A percentile compares a stretch with the other conserved stretches of the same genome.
These are phyloP conservation scores for Eledone cirrhosa DNA, from an alignment of 2,888 invertebrate genomes.

Conservation along the genomic window DNA sequence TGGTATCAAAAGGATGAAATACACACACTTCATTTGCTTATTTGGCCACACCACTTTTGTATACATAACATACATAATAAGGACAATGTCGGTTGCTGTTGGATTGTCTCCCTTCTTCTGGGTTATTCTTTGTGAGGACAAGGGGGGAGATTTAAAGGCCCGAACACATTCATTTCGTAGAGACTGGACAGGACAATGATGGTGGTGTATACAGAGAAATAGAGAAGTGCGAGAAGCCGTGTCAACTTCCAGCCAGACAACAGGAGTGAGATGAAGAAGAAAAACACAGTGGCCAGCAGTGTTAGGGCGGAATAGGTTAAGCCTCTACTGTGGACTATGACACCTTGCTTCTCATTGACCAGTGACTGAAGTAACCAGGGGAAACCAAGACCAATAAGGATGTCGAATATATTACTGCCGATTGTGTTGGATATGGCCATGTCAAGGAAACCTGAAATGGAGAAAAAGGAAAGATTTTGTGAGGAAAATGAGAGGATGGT, in stretches of 20 bases:
- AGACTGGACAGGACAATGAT: conserved; percentile 82
- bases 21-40: too few relatives aligned
- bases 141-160: conserved; percentile 87
- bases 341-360: conserved; percentile 72
- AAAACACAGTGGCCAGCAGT: conserved; percentile 77
- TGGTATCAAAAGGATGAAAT: too few relatives aligned
- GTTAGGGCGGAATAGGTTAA: conserved; percentile 84
- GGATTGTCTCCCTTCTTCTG: too few relatives aligned
- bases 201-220: conserved; percentile 75
- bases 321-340: conserved; percentile 80
- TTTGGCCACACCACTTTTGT: too few relatives aligned
- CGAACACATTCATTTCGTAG: conserved; percentile 86
- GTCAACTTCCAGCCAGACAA: conserved; percentile 75
- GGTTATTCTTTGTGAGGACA: conserved; percentile 68
- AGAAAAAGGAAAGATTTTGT: conserved; percentile 10
- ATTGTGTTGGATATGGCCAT: conserved; percentile 65
- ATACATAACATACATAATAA: too few relatives aligned
- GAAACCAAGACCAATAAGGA: conserved; percentile 62
- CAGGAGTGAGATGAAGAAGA: conserved; percentile 76
- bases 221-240: conserved; percentile 75
- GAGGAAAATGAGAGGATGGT: too few relatives aligned
- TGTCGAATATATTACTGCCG: conserved; percentile 66
- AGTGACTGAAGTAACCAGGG: conserved; percentile 60
- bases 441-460: conserved; percentile 59
- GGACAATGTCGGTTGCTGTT: too few relatives aligned